Base-by-base conservation (phyloP, 2,113 vertebrate genomes). In the Phalacrocorax aristotelis region DNA sequence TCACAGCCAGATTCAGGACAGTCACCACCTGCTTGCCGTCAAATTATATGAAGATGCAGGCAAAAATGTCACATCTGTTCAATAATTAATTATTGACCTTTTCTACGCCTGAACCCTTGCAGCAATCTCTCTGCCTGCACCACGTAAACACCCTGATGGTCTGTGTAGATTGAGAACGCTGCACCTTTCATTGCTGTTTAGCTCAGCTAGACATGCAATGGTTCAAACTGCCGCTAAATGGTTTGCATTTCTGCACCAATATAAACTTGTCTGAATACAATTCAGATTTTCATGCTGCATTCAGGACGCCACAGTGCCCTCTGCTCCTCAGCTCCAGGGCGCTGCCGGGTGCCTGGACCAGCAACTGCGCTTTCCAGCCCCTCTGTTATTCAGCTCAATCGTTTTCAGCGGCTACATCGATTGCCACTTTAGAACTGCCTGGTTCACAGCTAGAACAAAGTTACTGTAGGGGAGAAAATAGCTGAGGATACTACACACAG, bases 21-120 rank as follows among this genome's bases (percentile, higher is more conserved):
- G 75, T 95, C 95, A 70, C 91, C 93, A 94, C 94, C 96, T 95
- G 94, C 89, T 55, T 26, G 0, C 66, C 51, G 87, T 32, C 57
- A 77, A 16, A 57, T 84, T 23, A 13, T 23, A 76, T 87, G 91
- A 91, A 95, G 94, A 95, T 95, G 87, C 66, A 74, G 83, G 84
- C 78, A 85, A 90, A 95, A 79, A 81, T 83, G 74, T 89, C 91
- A 72, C 87, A 96, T 95, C 89, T 93, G 87, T 48, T 96, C 90
- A 65, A 91, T 75, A 95, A 96, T 96, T 92, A 92, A 95, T 94
- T 42, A 85, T 84, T 93, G 95, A 95, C 87, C 95, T 96, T 95
- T 94, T 51, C 95, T 46, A 19, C 0, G 5, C 52, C 87, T 55
- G 81, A 48, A 89, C 80, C 44, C 58, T 66, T 2, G 3, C 52